Percentiles rank a stretch among this genome's conserved stretches.
Conservation (phyloP, 2,113 vertebrate species). For the Hippopotamus amphibius region DNA sequence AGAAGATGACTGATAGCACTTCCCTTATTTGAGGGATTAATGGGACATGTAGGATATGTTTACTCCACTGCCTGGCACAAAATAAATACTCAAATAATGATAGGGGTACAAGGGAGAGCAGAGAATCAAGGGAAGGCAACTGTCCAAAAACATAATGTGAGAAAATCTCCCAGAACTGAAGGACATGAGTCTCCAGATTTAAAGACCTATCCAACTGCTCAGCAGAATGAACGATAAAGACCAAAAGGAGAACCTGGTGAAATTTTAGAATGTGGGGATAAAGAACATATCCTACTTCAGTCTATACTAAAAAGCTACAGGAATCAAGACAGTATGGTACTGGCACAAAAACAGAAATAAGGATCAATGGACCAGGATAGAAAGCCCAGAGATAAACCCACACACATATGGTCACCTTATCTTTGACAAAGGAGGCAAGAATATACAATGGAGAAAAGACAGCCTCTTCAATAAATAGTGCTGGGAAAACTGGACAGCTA, state of each 20-base stretch:
- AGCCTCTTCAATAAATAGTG: no score
- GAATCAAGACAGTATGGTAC: no score
- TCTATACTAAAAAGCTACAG: no score
- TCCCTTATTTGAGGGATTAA: slow-evolving; percentile 6
- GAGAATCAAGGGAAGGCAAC: slow-evolving; percentile 1
- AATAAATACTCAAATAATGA: not conserved
- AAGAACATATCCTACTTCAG: not conserved
- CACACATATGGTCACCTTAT: no score
- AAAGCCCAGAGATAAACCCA: no score
- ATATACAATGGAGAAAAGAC: no score
- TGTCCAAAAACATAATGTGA: not conserved
- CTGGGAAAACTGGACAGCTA: no score
- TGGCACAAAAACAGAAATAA: no score
- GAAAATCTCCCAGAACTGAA: not conserved
- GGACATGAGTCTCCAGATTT: not conserved
- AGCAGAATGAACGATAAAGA: not conserved
- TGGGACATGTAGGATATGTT: not conserved
- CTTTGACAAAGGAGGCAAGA: no score
- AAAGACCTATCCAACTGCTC: not conserved
- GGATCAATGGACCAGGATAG: no score
- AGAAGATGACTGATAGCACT: not conserved
- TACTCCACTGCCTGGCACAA: not conserved
- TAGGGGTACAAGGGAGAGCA: not conserved
- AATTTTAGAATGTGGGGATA: not conserved
- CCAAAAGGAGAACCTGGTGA: not conserved